Percentiles rank a stretch among this genome's conserved stretches.
These are phyloP conservation scores for Drosophila borborema DNA, from an alignment of 2,888 invertebrate species.

Conservation along the genomic window DNA sequence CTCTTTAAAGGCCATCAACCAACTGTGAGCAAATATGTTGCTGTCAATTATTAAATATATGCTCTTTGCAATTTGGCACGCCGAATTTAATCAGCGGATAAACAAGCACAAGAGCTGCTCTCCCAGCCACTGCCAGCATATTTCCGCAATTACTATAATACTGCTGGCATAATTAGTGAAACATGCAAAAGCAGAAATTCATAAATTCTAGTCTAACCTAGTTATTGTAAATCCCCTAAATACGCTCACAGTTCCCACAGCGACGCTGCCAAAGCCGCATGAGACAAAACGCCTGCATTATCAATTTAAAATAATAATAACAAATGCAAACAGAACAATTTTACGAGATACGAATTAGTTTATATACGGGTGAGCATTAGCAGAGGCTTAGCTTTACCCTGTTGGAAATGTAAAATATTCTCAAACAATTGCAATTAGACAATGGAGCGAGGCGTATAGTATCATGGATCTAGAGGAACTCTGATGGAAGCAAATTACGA, in stretches of 20 bases:
- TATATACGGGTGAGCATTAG: slow-evolving; percentile 35
- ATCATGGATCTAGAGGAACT: neutral
- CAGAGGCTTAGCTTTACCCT: slow-evolving; percentile 17
- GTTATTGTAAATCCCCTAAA: slow-evolving; percentile 56
- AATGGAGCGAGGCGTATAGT: neutral
- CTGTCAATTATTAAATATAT: neutral
- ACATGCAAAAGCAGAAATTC: slow-evolving; percentile 36
- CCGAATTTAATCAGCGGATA: slow-evolving; percentile 11
- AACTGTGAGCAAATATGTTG: neutral
- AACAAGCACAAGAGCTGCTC: slow-evolving; percentile 3
- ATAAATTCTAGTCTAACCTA: slow-evolving; percentile 57
- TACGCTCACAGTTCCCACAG: slow-evolving; percentile 21
- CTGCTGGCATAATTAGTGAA: slow-evolving; percentile 62
- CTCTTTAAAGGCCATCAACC: neutral
- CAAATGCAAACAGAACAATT: slow-evolving; percentile 54
- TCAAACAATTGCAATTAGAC: neutral
- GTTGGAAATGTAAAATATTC: neutral
- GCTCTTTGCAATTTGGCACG: neutral
- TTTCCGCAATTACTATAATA: slow-evolving; percentile 46
- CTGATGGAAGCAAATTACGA: neutral
- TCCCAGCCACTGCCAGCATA: slow-evolving; percentile 8
- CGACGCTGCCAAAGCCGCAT: neutral
- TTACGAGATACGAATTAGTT: slow-evolving; percentile 60
- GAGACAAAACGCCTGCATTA: slow-evolving; percentile 36
- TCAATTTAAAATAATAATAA: slow-evolving; percentile 71